Conservation (phyloP, 2,797 vertebrate genomes). For the Lithobates sylvaticus region DNA sequence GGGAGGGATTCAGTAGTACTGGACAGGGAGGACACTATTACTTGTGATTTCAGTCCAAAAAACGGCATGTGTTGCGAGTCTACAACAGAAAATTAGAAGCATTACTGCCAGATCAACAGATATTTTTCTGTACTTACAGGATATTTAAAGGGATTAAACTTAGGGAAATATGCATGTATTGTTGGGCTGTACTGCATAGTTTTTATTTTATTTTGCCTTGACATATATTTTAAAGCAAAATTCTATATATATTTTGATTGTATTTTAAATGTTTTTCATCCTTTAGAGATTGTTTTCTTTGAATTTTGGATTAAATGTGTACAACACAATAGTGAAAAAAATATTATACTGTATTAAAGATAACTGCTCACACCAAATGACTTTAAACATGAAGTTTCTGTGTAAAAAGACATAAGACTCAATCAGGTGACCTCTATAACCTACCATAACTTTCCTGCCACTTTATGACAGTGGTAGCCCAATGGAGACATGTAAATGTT, state of each 20-base stretch:
- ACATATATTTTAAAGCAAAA: too few species aligned
- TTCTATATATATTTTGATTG: too few species aligned
- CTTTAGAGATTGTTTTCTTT: neutral
- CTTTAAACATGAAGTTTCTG: constrained; percentile 24
- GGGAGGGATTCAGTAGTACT: neutral
- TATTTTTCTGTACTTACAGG: too few species aligned
- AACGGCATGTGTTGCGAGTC: too few species aligned
- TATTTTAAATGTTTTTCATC: neutral
- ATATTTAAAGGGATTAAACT: too few species aligned
- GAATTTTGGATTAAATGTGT: too few species aligned
- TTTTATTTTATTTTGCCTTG: too few species aligned
- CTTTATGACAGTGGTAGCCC: constrained; percentile 48
- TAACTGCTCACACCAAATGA: neutral
- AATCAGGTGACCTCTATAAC: constrained; percentile 50
- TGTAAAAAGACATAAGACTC: constrained; percentile 28
- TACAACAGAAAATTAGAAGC: too few species aligned
- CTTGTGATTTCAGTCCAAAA: neutral
- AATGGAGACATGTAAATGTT: constrained; percentile 50
- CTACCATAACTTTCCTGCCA: constrained; percentile 34
- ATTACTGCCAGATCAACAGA: too few species aligned
- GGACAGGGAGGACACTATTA: neutral
- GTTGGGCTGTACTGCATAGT: too few species aligned
- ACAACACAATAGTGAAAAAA: too few species aligned
- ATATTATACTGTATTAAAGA: constrained; percentile 1
- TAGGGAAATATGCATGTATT: too few species aligned